Evolutionary conservation across 2,113 vertebrate species (phyloP), one percentile per base, ranked within the genome.

Genomic region (Poeciliopsis retropinna): DNA sequence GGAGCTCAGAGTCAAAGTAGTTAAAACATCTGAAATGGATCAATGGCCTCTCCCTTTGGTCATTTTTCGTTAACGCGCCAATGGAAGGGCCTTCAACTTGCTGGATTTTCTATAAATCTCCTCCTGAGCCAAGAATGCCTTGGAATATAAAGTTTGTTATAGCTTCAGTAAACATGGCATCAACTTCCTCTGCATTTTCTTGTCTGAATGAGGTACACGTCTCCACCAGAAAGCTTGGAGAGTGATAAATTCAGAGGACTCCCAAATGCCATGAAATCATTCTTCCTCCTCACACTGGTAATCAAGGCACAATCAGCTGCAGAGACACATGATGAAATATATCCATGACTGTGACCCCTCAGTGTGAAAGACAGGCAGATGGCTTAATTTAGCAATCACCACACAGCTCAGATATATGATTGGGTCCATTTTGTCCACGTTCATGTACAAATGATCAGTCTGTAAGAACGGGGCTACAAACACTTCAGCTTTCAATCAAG

Each of bases 301-400:
- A 88, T 89, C 87, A 87, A 29, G 67, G 39, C 66, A 62, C 82
- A 87, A 82, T 90, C 82, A 75, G 68, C 67, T 51, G 60, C 85
- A 75, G 70, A 31, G 70, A 65, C 67, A 63, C 63, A 61, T 67
- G 5, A 65, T 47, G 63, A 82, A 75, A 86, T 41, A 44, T 60
- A 47, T 54, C 67, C n/a, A 22, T 84, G 67, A 83, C 83, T 68
- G 80, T 87, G 75, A 87, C 83, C 78, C 82, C 71, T 30, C 44
- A 61, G 75, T 67, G 69, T 85, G 72, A 81, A 78, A 79, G 41
- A 81, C 75, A 64, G 80, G 78, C 78, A 31, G 44, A 81, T 65
- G 72, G 32, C 68, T 82, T 90, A 77, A 88, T 87, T 88, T 63
- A 67, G 80, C 76, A 85, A 86, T 88, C 83, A 83, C 60, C 62